A percentile compares a stretch with the other conserved stretches of the same genome.
These are phyloP conservation scores for Dinocampus coccinellae DNA, from an alignment of 2,888 invertebrate species.

Conservation along the genomic window DNA sequence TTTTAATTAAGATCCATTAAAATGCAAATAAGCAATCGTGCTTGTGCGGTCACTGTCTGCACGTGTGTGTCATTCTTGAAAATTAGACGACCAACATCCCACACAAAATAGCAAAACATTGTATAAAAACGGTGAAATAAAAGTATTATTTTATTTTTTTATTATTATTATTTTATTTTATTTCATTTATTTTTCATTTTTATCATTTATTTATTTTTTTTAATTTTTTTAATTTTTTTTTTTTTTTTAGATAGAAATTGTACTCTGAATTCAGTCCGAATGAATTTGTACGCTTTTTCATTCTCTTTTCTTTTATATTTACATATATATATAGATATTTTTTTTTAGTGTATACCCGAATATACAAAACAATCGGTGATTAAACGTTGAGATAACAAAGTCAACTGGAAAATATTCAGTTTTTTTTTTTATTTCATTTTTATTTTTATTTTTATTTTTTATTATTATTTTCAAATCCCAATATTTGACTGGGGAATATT, in stretches of 20 bases:
- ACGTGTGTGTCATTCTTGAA: conserved; percentile 6
- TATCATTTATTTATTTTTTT: background rate
- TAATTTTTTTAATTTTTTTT: background rate
- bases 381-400: background rate
- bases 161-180: too few relatives aligned
- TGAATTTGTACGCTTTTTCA: conserved; percentile 1
- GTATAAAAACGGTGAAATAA: background rate
- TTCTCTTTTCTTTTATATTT: background rate
- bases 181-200: background rate
- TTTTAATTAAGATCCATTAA: conserved; percentile 62
- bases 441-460: background rate
- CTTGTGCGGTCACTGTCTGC: conserved; percentile 43
- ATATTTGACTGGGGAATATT: background rate
- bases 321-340: background rate
- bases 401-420: background rate
- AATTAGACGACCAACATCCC: background rate
- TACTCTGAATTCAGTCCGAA: background rate
- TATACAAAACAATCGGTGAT: background rate
- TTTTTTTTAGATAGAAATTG: background rate
- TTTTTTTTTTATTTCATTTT: background rate
- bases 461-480: background rate
- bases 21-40: conserved; percentile 56
- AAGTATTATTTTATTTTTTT: background rate
- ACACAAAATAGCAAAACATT: conserved; percentile 10
- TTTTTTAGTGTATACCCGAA: background rate